A percentile compares a stretch with the other conserved stretches of the same genome.
Evolutionary conservation across 1,140 invertebrate species (phyloP).

Genomic region (Penaeus indicus): DNA sequence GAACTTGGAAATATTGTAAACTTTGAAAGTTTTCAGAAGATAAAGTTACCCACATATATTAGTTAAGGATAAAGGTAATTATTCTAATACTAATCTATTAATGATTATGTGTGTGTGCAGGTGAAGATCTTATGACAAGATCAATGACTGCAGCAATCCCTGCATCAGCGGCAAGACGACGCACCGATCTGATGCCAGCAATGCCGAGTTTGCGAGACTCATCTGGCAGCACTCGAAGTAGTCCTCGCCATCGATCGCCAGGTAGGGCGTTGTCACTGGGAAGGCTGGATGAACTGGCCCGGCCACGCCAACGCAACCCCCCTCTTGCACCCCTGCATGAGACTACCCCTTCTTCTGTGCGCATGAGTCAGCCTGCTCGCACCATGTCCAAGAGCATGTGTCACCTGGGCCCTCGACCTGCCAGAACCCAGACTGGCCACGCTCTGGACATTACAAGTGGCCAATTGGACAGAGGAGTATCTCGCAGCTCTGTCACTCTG

Average conservation of each 20-base stretch:
- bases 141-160: constrained; percentile 62
- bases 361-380: constrained; percentile 68
- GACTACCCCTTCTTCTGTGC: constrained; percentile 67
- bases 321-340: constrained; percentile 67
- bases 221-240: constrained; percentile 42
- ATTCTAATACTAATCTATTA: background rate
- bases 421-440: constrained; percentile 68
- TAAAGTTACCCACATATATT: no score
- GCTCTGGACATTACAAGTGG: constrained; percentile 66
- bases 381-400: constrained; percentile 77
- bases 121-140: constrained; percentile 66
- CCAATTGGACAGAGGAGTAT: constrained; percentile 70
- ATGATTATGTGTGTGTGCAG: constrained; percentile 40
- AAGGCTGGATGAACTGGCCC: constrained; percentile 86
- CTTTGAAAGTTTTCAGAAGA: no score
- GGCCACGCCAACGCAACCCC: constrained; percentile 75
- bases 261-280: constrained; percentile 91
- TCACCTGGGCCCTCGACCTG: constrained; percentile 68
- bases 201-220: constrained; percentile 76
- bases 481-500: constrained; percentile 74
- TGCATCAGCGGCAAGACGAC: constrained; percentile 75
- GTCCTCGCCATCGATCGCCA: constrained; percentile 68
- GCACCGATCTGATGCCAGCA: constrained; percentile 91
- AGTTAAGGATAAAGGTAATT: background rate
- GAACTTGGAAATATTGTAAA: constrained; percentile 1